Conservation (phyloP, 2,888 invertebrate species). For the Acholoe squamosa region DNA sequence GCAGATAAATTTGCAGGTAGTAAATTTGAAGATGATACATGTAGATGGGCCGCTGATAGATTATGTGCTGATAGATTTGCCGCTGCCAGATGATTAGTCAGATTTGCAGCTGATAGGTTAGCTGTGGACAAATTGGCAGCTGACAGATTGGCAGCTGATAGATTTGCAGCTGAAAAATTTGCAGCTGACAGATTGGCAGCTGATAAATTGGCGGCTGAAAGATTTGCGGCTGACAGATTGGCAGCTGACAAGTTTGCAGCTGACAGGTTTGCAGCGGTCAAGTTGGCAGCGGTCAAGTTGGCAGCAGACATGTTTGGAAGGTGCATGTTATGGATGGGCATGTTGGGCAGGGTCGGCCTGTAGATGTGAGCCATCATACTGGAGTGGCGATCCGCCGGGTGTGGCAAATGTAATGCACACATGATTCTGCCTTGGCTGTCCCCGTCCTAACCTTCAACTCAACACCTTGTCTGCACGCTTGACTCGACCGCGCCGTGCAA, state of each 20-base stretch:
- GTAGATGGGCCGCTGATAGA: not conserved
- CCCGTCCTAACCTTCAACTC: not conserved
- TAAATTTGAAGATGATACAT: not conserved
- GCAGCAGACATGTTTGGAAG: conserved; percentile 3
- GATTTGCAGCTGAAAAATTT: not conserved
- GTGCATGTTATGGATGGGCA: conserved; percentile 1
- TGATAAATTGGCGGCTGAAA: not conserved
- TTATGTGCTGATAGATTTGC: not conserved
- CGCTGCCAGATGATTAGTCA: not conserved
- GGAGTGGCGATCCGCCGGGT: conserved; percentile 8
- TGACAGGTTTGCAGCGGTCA: not conserved
- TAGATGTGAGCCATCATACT: conserved; percentile 16
- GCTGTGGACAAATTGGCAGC: not conserved
- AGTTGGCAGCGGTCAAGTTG: not conserved
- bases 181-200: not conserved
- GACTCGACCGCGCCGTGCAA: not conserved
- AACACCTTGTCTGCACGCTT: conserved; percentile 27
- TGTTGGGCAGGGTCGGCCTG: conserved; percentile 12
- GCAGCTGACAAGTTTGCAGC: not conserved
- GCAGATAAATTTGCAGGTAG: not conserved
- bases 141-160: not conserved
- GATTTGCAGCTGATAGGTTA: not conserved
- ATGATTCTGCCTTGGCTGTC: not conserved
- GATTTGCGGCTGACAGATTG: not conserved
- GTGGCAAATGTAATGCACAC: conserved; percentile 4